Percentiles rank a stretch among this genome's conserved stretches.
Conservation (phyloP, 2,888 invertebrate species). For the Trisateles emortualis region DNA sequence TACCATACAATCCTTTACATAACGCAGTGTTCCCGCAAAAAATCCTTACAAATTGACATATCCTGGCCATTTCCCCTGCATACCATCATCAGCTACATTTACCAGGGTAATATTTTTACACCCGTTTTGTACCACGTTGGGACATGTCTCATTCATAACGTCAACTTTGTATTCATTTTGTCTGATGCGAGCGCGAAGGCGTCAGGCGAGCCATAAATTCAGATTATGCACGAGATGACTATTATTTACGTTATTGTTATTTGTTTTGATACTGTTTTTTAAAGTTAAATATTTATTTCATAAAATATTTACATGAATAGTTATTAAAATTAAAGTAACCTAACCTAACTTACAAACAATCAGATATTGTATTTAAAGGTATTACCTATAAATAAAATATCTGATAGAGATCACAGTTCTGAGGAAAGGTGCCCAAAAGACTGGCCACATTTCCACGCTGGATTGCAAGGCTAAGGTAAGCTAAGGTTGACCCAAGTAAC, state of each 20-base stretch:
- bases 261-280: slow-evolving; percentile 14
- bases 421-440: no score
- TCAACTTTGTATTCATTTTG: slow-evolving; percentile 63
- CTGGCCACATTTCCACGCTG: no score
- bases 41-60: slow-evolving; percentile 42
- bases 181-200: slow-evolving; percentile 48
- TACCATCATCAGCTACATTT: slow-evolving; percentile 8
- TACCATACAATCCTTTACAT: background rate
- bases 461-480: no score
- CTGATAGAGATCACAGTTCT: no score
- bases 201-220: slow-evolving; percentile 62
- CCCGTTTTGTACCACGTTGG: slow-evolving; percentile 29
- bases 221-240: slow-evolving; percentile 52
- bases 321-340: no score
- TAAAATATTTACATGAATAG: no score
- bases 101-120: slow-evolving; percentile 21
- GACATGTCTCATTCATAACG: slow-evolving; percentile 55
- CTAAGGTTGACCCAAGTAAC: no score
- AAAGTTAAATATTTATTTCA: no score
- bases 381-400: no score
- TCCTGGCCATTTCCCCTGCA: slow-evolving; percentile 20
- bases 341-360: no score
- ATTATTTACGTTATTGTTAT: slow-evolving; percentile 18
- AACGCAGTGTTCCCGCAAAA: slow-evolving; percentile 18
- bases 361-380: no score